Conservation (phyloP, 2,113 vertebrate genomes). For the Bos taurus region DNA sequence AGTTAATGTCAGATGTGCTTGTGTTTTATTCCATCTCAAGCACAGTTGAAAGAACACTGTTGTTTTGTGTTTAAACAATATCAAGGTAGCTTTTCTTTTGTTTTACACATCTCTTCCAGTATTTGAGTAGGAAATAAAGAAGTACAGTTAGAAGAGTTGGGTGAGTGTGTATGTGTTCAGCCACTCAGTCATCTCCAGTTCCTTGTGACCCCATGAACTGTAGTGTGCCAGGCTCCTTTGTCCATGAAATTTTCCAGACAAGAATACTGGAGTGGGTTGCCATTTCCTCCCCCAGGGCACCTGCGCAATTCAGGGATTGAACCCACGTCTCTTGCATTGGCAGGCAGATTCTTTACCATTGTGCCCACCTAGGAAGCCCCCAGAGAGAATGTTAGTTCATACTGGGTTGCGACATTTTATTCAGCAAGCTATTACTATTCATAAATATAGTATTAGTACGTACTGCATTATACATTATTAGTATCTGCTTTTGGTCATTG, state of each 20-base stretch:
- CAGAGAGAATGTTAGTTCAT: not conserved
- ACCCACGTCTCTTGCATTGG: not conserved
- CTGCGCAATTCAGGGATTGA: not conserved
- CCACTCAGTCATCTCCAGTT: not conserved
- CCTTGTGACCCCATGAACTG: not conserved
- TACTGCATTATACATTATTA: not conserved
- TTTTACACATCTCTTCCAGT: not conserved
- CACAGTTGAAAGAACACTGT: not conserved
- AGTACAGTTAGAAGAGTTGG: not conserved
- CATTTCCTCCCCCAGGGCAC: not conserved
- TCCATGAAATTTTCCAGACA: not conserved
- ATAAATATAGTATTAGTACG: not conserved
- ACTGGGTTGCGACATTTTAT: not conserved
- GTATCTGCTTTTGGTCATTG: not conserved
- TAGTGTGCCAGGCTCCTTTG: not conserved
- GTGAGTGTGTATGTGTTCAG: not conserved
- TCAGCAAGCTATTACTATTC: not conserved
- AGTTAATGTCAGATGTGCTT: not conserved
- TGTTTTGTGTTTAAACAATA: not conserved
- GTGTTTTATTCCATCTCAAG: not conserved
- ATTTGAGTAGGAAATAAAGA: not conserved
- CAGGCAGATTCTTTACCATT: not conserved
- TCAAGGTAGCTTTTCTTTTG: not conserved
- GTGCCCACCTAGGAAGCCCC: not conserved
- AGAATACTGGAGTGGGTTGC: not conserved